These are phyloP conservation scores for Apostichopus californicus DNA, from an alignment of 35 echinoderm and acorn worm genomes.

Conservation along the genomic window DNA sequence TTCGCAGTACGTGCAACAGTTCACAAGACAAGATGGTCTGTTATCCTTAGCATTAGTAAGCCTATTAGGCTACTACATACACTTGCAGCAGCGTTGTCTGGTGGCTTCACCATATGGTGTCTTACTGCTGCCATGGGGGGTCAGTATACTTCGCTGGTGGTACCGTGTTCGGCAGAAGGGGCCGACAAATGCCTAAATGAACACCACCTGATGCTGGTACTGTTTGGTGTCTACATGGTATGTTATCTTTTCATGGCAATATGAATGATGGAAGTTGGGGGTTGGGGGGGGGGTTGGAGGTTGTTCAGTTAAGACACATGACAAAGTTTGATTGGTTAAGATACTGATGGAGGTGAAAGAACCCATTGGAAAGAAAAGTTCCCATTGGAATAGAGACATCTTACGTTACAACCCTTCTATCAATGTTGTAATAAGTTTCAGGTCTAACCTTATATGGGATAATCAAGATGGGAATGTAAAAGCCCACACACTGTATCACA, in stretches of 20 bases:
- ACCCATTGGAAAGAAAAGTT: too few species aligned
- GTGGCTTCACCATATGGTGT: constrained; percentile 60
- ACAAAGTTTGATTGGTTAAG: too few species aligned
- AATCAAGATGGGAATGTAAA: too few species aligned
- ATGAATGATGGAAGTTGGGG: too few species aligned
- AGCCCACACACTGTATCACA: too few species aligned
- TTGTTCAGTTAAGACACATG: not conserved
- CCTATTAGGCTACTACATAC: constrained; percentile 66
- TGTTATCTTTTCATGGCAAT: constrained; percentile 7
- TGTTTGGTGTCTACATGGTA: constrained; percentile 81
- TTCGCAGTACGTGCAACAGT: constrained; percentile 60
- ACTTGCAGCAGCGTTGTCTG: constrained; percentile 40
- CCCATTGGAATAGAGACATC: too few species aligned
- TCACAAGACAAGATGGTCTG: constrained; percentile 70
- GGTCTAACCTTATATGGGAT: too few species aligned
- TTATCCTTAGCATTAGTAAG: constrained; percentile 64
- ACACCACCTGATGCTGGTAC: constrained; percentile 74
- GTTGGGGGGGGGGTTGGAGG: too few species aligned
- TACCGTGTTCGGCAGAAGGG: constrained; percentile 25
- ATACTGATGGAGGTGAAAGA: too few species aligned
- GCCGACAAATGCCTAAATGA: constrained; percentile 55
- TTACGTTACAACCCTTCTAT: too few species aligned
- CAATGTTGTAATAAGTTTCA: too few species aligned
- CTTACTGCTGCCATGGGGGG: constrained; percentile 53
- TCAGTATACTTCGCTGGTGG: constrained; percentile 35